Conservation (phyloP, 2,797 vertebrate genomes). For the Menidia menidia region DNA sequence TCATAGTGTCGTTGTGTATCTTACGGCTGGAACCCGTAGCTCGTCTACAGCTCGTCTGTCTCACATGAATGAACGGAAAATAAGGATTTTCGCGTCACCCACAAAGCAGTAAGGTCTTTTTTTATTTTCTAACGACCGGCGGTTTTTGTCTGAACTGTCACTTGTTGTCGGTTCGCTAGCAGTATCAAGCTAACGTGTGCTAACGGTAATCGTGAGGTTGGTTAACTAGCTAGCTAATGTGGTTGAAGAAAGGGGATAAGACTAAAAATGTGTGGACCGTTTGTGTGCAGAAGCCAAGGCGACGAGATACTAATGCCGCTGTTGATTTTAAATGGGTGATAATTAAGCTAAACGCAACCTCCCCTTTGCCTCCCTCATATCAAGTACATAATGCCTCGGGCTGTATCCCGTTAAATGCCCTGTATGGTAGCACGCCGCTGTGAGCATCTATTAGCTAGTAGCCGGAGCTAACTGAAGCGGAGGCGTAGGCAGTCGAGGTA, state of each 20-base stretch:
- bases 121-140: slow-evolving; percentile 1
- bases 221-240: slow-evolving; percentile 72
- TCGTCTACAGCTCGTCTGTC: slow-evolving; percentile 41
- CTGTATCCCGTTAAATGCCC: slow-evolving; percentile 48
- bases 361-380: slow-evolving; percentile 26
- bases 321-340: not conserved
- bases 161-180: slow-evolving; percentile 30
- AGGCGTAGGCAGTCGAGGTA: slow-evolving; percentile 33
- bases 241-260: slow-evolving; percentile 66
- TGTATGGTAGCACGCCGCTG: slow-evolving; percentile 31
- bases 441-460: slow-evolving; percentile 31
- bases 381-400: slow-evolving; percentile 21
- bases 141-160: slow-evolving; percentile 1
- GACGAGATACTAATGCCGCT: slow-evolving; percentile 13
- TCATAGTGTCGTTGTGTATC: slow-evolving; percentile 67
- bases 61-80: slow-evolving; percentile 62
- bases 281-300: slow-evolving; percentile 26
- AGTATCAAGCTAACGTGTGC: slow-evolving; percentile 42
- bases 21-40: slow-evolving; percentile 42
- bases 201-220: slow-evolving; percentile 45
- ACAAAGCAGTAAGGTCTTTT: slow-evolving; percentile 64
- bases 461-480: slow-evolving; percentile 59
- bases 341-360: slow-evolving; percentile 7
- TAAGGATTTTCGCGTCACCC: slow-evolving; percentile 48
- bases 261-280: slow-evolving; percentile 12